Base-by-base conservation (phyloP, 1,140 invertebrate genomes). In the Drosophila sproati region DNA sequence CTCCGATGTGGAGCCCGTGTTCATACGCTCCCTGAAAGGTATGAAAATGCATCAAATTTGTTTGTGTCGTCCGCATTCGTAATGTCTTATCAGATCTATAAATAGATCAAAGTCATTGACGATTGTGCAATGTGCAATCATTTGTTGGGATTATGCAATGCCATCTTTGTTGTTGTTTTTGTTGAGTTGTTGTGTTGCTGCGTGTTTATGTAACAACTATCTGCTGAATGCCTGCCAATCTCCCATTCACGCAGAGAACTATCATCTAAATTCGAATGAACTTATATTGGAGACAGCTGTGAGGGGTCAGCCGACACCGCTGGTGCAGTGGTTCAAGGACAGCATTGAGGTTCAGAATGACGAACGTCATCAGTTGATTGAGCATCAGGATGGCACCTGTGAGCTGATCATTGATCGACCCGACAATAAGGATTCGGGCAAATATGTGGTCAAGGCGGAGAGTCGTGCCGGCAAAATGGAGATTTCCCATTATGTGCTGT, bases 321-420 rank as follows among this genome's bases (percentile, higher is more conserved):
- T 94, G 52, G 93, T 99, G 3, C 95, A 95, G 67, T 99, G 97
- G 97, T 96, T 95, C 39, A 98, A 96, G 91, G 96, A 98, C 92
- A 95, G 95, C 8, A 91, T 95, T 56, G 93, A 94, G 66, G 93
- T 96, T 10, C 66, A 81, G 34, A 87, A 73, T 28, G 89, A 78
- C 2, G 90, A 78, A 12, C 77, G 89, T 3, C 76, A 71, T 59
- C 83, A 92, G 62, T 69, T 92, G 0, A 51, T 92, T 1, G 76
- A 91, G 28, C 89, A 91, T 55, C 81, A 89, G 66, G 91, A 92
- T 61, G 92, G 92, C 34, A 82, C 80, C 29, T 85, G 80, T 43
- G 91, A 92, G 45, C 74, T 92, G 8, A 79, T 91, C 52, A 87
- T 92, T 31, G 89, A 92, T 64, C 78, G 82, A 4, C 91, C 92